Evolutionary conservation across 2,888 invertebrate species (phyloP), one percentile per base, ranked within the genome.

Genomic region (Gymnosoma rotundatum): DNA sequence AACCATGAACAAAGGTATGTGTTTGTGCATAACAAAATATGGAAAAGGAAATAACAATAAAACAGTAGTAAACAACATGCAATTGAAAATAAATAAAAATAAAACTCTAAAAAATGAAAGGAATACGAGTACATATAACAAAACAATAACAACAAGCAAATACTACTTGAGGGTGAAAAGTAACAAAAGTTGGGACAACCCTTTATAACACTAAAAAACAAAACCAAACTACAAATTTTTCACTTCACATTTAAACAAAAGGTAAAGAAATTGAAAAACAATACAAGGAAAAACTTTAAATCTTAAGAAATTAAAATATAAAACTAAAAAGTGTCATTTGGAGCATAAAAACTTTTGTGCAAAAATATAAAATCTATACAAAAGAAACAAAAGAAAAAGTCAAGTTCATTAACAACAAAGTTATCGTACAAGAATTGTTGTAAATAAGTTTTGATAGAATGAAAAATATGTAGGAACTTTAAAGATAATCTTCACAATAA

Each of bases 221-320:
- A 83, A 78, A 56, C 60, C 45, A 61, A 72, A 70, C 58, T 67
- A 54, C 45, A 70, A 78, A 16, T 66, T 66, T 18, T 18, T 0
- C 18, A 8, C 8, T 12, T 12, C 9, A 36, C 18, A 38, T 16
- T 32, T 45, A 61, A 75, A 60, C n/a, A 63, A 52, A 38, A 64
- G n/a, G 12, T 12, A 42, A 42, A 42, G 4, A 74, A 79, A 84
- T 66, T 73, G 64, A 38, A 82, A 76, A 81, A 80, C 81, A 86
- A 80, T 74, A 85, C 70, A 78, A 83, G 25, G 25, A 66, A 78
- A 42, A 73, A 79, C 48, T 72, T 72, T 42, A 45, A 20, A 66
- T 36, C 10, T 52, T 60, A 8, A 48, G 12, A 60, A 69, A 50
- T 50, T 16, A 25, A 64, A 63, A n/a, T 48, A 66, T 63, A 63